Percentiles rank a stretch among this genome's conserved stretches.
Conservation (phyloP, 2,888 invertebrate genomes). For the Caradrina kadenii region DNA sequence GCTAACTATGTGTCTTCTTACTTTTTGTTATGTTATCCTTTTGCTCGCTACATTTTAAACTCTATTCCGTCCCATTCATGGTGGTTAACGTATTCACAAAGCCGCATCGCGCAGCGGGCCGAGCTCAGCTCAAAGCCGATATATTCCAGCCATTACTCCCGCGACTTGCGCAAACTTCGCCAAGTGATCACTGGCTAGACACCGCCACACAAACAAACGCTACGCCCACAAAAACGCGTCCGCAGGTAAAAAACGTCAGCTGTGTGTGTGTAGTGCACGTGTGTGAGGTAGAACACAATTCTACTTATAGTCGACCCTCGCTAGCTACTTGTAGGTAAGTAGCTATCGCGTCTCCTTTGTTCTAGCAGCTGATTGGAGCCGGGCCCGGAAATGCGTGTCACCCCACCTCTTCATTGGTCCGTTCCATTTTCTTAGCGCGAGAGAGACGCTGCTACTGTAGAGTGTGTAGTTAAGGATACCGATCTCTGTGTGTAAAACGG, state of each 20-base stretch:
- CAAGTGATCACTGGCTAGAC: slow-evolving; percentile 85
- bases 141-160: slow-evolving; percentile 81
- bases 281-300: slow-evolving; percentile 79
- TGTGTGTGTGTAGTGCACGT: slow-evolving; percentile 79
- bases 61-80: slow-evolving; percentile 69
- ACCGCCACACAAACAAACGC: slow-evolving; percentile 80
- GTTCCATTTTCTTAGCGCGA: slow-evolving; percentile 90
- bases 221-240: slow-evolving; percentile 83
- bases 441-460: slow-evolving; percentile 87
- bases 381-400: slow-evolving; percentile 91
- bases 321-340: slow-evolving; percentile 89
- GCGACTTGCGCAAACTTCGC: slow-evolving; percentile 82
- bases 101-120: slow-evolving; percentile 69
- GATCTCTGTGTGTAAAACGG: slow-evolving; percentile 85
- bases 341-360: slow-evolving; percentile 90
- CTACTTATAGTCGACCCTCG: slow-evolving; percentile 82
- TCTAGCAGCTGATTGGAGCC: slow-evolving; percentile 91
- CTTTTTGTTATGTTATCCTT: slow-evolving; percentile 4
- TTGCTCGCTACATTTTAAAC: slow-evolving; percentile 64
- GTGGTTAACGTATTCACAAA: slow-evolving; percentile 76
- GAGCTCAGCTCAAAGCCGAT: slow-evolving; percentile 80
- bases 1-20: slow-evolving; percentile 4
- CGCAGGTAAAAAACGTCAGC: slow-evolving; percentile 80
- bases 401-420: slow-evolving; percentile 91
- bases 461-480: slow-evolving; percentile 88